phyloP scores from a whole-genome alignment of 2,888 invertebrate species.

The Epinotia demarniana region DNA sequence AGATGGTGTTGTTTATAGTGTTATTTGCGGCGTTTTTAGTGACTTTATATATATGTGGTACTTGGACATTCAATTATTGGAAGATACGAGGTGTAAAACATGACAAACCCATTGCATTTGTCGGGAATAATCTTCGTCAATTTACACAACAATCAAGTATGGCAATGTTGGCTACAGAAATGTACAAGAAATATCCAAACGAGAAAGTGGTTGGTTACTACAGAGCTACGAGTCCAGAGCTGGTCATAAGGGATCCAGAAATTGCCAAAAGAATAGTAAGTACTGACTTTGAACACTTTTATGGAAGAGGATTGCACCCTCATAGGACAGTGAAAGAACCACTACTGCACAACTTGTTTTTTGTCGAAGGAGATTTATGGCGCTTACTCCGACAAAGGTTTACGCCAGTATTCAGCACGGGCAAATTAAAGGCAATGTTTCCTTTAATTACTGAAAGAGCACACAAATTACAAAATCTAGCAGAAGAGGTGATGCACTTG shows the following conservation, averaged over 20 bases:
- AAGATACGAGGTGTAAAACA: constrained; percentile 69
- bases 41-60: constrained; percentile 64
- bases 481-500: constrained; percentile 61
- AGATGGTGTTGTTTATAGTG: constrained; percentile 58
- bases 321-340: constrained; percentile 71
- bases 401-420: constrained; percentile 73
- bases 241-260: constrained; percentile 73
- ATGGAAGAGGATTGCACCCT: constrained; percentile 68
- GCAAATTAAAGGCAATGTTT: constrained; percentile 77
- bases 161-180: constrained; percentile 68
- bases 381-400: constrained; percentile 71
- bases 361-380: constrained; percentile 76
- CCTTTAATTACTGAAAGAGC: constrained; percentile 73
- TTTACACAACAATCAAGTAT: constrained; percentile 67
- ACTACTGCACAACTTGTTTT: constrained; percentile 71
- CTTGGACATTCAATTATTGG: constrained; percentile 70
- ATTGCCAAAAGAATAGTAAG: constrained; percentile 69
- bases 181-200: constrained; percentile 68
- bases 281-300: constrained; percentile 70
- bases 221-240: constrained; percentile 65
- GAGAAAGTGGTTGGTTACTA: constrained; percentile 75
- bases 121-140: constrained; percentile 68
- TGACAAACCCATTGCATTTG: constrained; percentile 65
- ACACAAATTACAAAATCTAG: constrained; percentile 67
- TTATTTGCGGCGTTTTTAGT: constrained; percentile 50